Conservation (phyloP, 1,140 invertebrate species). For the Rhagoletis zephyria region DNA sequence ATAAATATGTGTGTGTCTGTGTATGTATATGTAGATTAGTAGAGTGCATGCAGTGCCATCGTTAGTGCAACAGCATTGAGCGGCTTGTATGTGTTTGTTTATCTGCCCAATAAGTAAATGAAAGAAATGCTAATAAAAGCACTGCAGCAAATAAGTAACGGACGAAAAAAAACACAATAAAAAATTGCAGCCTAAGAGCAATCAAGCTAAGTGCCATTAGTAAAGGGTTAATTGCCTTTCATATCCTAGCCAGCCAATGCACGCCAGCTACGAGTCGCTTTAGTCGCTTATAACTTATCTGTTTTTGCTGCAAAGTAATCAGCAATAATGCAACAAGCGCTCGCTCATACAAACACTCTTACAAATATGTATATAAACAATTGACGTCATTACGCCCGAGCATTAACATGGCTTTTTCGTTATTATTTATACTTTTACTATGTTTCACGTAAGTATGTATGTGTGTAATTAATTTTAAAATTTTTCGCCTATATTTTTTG, state of each 20-base stretch:
- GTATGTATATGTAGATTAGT: neutral
- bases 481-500: neutral
- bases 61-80: neutral
- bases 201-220: conserved; percentile 47
- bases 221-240: conserved; percentile 40
- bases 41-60: neutral
- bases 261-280: neutral
- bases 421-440: neutral
- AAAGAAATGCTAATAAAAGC: neutral
- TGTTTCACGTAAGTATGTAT: neutral
- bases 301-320: conserved; percentile 2
- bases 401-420: neutral
- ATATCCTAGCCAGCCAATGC: neutral
- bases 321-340: conserved; percentile 24
- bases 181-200: conserved; percentile 19
- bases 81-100: neutral
- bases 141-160: neutral
- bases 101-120: neutral
- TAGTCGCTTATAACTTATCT: conserved; percentile 19
- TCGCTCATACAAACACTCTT: too few relatives aligned
- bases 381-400: conserved; percentile 31
- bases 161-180: neutral
- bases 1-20: neutral
- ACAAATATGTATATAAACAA: neutral
- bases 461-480: neutral